Conservation (phyloP, 2,888 invertebrate genomes). For the Cancer borealis region DNA sequence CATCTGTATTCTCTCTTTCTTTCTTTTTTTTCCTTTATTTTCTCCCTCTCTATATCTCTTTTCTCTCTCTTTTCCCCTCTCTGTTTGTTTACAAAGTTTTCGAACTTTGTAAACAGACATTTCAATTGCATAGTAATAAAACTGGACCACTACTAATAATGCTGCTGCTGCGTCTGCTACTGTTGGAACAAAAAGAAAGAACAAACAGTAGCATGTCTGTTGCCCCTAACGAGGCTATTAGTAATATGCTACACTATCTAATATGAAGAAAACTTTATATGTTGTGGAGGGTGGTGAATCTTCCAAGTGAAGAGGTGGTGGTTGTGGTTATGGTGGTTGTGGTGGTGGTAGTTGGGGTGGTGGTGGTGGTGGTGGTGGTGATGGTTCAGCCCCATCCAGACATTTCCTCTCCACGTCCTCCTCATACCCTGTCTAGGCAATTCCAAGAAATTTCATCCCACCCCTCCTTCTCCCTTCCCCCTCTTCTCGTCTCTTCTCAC, state of each 20-base stretch:
- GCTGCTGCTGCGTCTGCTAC: no score
- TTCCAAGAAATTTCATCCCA: background rate
- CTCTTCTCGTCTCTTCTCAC: background rate
- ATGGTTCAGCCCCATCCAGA: background rate
- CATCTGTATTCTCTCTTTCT: background rate
- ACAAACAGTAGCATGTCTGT: no score
- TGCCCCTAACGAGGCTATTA: no score
- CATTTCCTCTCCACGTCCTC: slow-evolving; percentile 7
- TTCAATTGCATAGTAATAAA: no score
- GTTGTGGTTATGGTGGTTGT: background rate
- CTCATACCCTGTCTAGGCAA: background rate
- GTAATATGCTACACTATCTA: no score
- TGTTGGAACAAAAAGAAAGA: no score
- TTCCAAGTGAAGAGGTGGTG: background rate
- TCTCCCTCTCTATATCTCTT: background rate
- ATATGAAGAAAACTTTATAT: no score
- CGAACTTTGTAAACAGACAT: no score
- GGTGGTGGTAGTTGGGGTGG: background rate
- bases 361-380: background rate
- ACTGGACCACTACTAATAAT: no score
- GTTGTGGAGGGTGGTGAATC: background rate
- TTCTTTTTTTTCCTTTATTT: background rate
- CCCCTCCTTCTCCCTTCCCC: background rate
- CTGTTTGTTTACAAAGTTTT: no score
- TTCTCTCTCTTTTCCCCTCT: background rate